Conservation (phyloP, 1,140 invertebrate genomes). For the Hylaeus volcanicus region DNA sequence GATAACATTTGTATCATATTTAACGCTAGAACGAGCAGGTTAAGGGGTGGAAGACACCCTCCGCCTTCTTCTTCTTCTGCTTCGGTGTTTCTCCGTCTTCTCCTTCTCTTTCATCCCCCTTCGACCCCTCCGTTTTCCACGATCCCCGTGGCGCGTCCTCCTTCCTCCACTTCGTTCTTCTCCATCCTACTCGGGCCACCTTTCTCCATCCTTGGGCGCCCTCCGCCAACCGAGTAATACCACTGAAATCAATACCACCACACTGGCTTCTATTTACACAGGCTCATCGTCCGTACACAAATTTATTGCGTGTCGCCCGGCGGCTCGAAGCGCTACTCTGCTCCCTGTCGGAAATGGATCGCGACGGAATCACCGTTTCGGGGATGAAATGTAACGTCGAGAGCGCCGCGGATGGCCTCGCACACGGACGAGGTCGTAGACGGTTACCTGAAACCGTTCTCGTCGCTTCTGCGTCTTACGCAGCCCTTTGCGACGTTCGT, state of each 20-base stretch:
- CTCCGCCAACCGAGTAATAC: constrained; percentile 68
- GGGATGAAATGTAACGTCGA: background rate
- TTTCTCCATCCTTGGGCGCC: constrained; percentile 51
- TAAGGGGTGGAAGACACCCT: constrained; percentile 69
- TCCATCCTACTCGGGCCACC: constrained; percentile 21
- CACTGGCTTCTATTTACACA: constrained; percentile 72
- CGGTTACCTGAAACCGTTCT: no score
- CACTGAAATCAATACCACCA: constrained; percentile 75
- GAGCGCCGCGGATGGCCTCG: background rate
- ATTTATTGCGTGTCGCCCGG: constrained; percentile 69
- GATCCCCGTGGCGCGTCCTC: constrained; percentile 15
- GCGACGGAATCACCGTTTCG: constrained; percentile 35
- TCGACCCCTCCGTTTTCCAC: background rate
- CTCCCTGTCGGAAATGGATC: constrained; percentile 41
- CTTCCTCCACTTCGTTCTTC: constrained; percentile 27
- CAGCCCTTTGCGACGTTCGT: no score
- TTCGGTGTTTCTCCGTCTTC: constrained; percentile 34
- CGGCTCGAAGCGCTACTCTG: constrained; percentile 43
- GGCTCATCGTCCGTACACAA: constrained; percentile 72
- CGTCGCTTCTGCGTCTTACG: no score
- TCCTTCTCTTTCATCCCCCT: constrained; percentile 27
- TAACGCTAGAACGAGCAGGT: constrained; percentile 76
- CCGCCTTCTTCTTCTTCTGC: constrained; percentile 60
- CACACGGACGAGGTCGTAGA: background rate
- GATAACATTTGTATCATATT: constrained; percentile 80